Evolutionary conservation across 2,888 invertebrate species (phyloP).

Genomic region (Portevinia maculata): DNA sequence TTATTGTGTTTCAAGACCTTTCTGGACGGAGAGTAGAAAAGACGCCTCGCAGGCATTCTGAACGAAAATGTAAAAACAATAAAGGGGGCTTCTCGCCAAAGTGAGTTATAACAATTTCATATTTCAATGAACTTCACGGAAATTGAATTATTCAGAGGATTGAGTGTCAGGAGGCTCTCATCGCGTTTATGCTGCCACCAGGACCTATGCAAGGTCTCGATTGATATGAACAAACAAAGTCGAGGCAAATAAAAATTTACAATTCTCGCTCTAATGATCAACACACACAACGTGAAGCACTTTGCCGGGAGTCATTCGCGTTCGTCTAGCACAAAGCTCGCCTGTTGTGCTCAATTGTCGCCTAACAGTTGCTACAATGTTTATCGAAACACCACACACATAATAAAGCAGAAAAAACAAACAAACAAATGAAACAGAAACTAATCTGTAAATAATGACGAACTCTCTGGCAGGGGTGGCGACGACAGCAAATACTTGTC

Average conservation of each 20-base stretch:
- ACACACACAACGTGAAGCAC: constrained; percentile 58
- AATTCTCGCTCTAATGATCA: constrained; percentile 70
- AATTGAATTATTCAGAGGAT: constrained; percentile 72
- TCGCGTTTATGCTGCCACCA: background rate
- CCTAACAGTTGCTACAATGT: constrained; percentile 64
- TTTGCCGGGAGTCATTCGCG: constrained; percentile 77
- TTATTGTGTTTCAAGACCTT: constrained; percentile 63
- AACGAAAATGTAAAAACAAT: constrained; percentile 51
- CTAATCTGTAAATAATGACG: constrained; percentile 74
- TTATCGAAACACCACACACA: constrained; percentile 71
- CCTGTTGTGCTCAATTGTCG: constrained; percentile 62
- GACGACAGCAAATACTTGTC: constrained; percentile 44
- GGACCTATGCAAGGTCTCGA: constrained; percentile 1
- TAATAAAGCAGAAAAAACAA: constrained; percentile 69
- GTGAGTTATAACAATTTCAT: constrained; percentile 73
- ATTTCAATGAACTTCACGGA: constrained; percentile 72
- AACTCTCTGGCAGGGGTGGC: constrained; percentile 44
- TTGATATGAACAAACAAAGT: constrained; percentile 69
- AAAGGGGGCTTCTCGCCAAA: constrained; percentile 68
- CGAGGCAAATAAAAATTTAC: constrained; percentile 38
- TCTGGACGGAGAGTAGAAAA: constrained; percentile 56
- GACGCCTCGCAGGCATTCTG: constrained; percentile 60
- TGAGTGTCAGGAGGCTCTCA: constrained; percentile 20
- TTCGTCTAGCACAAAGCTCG: constrained; percentile 75
- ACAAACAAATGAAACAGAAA: constrained; percentile 66